Evolutionary conservation across 2,113 vertebrate genomes (phyloP).

Genomic region (Oplegnathus fasciatus): DNA sequence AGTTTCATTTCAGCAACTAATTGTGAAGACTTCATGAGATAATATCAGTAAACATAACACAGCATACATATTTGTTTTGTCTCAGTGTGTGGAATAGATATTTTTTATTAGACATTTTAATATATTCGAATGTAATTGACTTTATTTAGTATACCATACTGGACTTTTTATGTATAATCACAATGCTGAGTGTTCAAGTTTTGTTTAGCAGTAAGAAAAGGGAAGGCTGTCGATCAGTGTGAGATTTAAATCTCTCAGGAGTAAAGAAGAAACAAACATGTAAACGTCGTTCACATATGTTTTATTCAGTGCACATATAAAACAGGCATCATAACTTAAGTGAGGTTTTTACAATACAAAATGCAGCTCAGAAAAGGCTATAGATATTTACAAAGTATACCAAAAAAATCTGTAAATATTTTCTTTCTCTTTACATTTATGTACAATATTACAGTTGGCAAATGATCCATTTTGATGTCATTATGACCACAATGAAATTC

Average conservation of each 20-base stretch:
- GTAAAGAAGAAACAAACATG: neutral
- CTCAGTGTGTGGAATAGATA: neutral
- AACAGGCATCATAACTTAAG: slow-evolving; percentile 80
- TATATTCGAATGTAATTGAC: neutral
- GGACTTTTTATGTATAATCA: neutral
- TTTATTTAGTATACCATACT: neutral
- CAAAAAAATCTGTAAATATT: slow-evolving; percentile 49
- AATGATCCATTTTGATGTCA: neutral
- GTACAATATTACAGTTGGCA: slow-evolving; percentile 39
- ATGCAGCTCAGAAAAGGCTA: slow-evolving; percentile 30
- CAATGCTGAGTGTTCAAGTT: neutral
- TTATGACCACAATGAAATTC: slow-evolving; percentile 16
- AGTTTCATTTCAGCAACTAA: neutral
- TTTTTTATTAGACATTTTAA: neutral
- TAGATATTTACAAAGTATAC: slow-evolving; percentile 66
- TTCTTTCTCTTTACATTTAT: slow-evolving; percentile 61
- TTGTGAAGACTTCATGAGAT: neutral
- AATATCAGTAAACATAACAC: neutral
- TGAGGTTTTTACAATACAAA: slow-evolving; percentile 55
- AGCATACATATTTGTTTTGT: neutral
- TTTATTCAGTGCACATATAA: slow-evolving; percentile 82
- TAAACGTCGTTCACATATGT: slow-evolving; percentile 69
- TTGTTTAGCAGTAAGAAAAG: neutral
- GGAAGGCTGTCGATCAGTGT: neutral
- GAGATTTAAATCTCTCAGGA: neutral